Base-by-base conservation (phyloP, 2,888 invertebrate species). In the Isotomurus palustris region DNA sequence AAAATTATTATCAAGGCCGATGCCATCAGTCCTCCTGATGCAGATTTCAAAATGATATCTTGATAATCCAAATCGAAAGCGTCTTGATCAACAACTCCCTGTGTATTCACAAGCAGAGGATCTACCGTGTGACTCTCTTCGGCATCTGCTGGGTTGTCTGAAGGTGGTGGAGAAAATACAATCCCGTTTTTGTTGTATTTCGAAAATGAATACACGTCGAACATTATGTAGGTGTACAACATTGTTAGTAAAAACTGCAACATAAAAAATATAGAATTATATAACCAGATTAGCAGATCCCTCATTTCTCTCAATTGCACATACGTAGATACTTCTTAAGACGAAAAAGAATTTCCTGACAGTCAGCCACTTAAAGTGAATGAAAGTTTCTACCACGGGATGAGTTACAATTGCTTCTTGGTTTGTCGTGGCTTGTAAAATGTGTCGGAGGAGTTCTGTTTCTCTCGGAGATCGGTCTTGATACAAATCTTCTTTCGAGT, bases 301-400 rank as follows among this genome's bases (percentile, higher is more conserved):
- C 21, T 43, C 25, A 41, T 45, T 53, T 53, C 21, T 17, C 41
- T 24, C 27, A 4, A 22, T 10, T 41, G 19, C 10, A 14, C 51
- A 51, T 53, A 62, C 62, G 32, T 59, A 62, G 24, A 62, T 32
- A 25, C 59, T 62, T 12, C 62, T 32, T 10, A 57, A 35, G 25
- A 57, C 3, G 10, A 62, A 50, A 28, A 62, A 62, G 12, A 56
- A 25, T 43, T 53, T 56, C 28, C 54, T 43, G 17, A 62, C 62
- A 17, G 44, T 51, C 12, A 51, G 32, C 62, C 62, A 62, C 41
- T 62, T 62, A 3, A 62, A 47, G 40, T 62, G 57, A 25, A 62
- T 36, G 38, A 59, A 62, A 5, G 62, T 53, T 44, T 62, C 51
- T 0, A 58, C 58, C 19, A 62, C 44, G 8, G 62, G 62, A 62